Base-by-base conservation (phyloP, 2,888 invertebrate species). In the Onchidella celtica region DNA sequence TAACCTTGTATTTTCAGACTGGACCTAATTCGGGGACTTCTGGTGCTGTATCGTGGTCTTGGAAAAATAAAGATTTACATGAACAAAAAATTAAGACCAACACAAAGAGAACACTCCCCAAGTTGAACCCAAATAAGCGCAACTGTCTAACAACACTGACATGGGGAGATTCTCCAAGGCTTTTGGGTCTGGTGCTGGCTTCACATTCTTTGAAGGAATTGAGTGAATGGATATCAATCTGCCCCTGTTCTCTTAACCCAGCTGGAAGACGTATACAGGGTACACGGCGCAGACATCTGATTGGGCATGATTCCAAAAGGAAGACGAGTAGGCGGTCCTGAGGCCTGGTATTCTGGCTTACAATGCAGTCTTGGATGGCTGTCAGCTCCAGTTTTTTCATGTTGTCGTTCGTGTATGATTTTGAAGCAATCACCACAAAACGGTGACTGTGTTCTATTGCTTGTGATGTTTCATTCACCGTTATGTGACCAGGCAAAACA, bases 311-410 rank as follows among this genome's bases (percentile, higher is more conserved):
- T 40, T 40, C 38, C 17, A 40, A 17, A 3, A 47, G 47, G 17
- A 70, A 4, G 21, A 70, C 47, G 47, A 70, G 24, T n/a, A 70
- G 11, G 2, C 69, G 47, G 17, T 70, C 27, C 47, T 70, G 27
- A 2, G 47, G 69, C 29, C 0, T 47, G 4, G 69, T 47, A 29
- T 11, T 29, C 27, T 47, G 69, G 17, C 55, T 70, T 11, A 47
- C 47, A 14, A 70, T 70, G 27, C 29, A 17, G 27, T 70, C 69
- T 29, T 70, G 69, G 47, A 70, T 70, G 29, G 55, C 69, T 47
- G 29, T 9, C 29, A 27, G 40, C 24, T 70, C 47, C 24, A 70
- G 27, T 21, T 70, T 70, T 17, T 70, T 70, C 0, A 2, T 47
- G 21, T 47, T 29, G 27, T 70, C 69, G 11, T 70, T 29, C 11